Percentiles rank a stretch among this genome's conserved stretches.
These are phyloP conservation scores for Nyctibius bracteatus DNA, from an alignment of 2,113 vertebrate species.

Conservation along the genomic window DNA sequence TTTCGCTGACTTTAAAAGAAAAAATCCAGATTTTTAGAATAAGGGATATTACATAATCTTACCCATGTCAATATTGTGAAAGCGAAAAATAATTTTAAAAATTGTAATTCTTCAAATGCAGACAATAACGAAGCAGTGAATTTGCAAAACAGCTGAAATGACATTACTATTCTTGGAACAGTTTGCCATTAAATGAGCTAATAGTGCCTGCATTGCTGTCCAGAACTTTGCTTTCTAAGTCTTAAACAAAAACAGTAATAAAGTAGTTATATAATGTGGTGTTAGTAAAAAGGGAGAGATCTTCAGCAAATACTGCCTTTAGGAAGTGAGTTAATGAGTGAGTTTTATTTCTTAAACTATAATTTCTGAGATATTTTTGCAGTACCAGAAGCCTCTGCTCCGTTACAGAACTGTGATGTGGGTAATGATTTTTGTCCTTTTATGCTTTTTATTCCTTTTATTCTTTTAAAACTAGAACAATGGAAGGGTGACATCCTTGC, in stretches of 20 bases:
- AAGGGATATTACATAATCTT: neutral
- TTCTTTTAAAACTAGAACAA: neutral
- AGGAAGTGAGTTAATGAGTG: neutral
- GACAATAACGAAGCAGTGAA: neutral
- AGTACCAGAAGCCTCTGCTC: neutral
- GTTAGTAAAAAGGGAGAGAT: neutral
- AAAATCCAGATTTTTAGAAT: neutral
- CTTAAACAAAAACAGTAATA: neutral
- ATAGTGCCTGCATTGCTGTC: neutral
- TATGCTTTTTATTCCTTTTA: neutral
- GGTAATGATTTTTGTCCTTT: neutral
- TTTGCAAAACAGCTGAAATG: neutral
- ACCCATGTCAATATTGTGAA: neutral
- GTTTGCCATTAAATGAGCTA: neutral
- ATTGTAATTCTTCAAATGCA: neutral
- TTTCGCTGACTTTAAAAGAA: neutral
- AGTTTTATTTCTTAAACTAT: neutral
- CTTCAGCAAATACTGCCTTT: neutral
- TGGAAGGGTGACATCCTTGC: neutral
- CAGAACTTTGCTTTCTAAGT: neutral
- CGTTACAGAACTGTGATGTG: rapidly evolving
- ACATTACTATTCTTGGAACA: neutral
- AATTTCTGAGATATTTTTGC: neutral
- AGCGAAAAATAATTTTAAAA: neutral
- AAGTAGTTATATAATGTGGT: neutral